Evolutionary conservation across 1,140 invertebrate species (phyloP).

Genomic region (Dendrolimus punctatus): DNA sequence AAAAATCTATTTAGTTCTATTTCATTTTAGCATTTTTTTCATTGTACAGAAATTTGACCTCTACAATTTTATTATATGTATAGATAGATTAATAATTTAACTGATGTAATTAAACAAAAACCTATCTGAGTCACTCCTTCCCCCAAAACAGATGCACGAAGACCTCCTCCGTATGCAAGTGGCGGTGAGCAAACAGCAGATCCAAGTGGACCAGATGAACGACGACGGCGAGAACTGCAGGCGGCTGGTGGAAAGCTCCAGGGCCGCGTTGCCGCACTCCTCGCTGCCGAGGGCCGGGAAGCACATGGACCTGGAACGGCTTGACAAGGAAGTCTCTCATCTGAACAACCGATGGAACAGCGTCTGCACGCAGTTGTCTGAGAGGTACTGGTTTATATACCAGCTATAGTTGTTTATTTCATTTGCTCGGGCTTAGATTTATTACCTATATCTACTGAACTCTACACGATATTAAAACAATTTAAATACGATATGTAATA

Average conservation of each 20-base stretch:
- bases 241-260: conserved; percentile 88
- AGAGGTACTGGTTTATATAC: conserved; percentile 78
- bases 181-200: conserved; percentile 87
- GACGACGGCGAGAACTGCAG: conserved; percentile 91
- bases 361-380: conserved; percentile 91
- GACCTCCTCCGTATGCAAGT: conserved; percentile 86
- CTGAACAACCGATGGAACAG: conserved; percentile 92
- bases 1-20: too few relatives aligned
- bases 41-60: too few relatives aligned
- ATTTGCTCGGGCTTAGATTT: background rate
- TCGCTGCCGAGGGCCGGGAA: conserved; percentile 73
- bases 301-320: conserved; percentile 89
- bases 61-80: too few relatives aligned
- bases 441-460: too few relatives aligned
- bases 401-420: background rate
- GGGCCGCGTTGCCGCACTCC: conserved; percentile 73
- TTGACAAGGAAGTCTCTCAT: conserved; percentile 94
- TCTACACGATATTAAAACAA: too few relatives aligned
- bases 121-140: too few relatives aligned
- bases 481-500: too few relatives aligned
- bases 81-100: too few relatives aligned
- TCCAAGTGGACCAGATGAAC: conserved; percentile 90
- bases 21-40: too few relatives aligned
- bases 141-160: too few relatives aligned
- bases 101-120: too few relatives aligned